Base-by-base conservation (phyloP, 2,888 invertebrate species). In the Isotomurus palustris region DNA sequence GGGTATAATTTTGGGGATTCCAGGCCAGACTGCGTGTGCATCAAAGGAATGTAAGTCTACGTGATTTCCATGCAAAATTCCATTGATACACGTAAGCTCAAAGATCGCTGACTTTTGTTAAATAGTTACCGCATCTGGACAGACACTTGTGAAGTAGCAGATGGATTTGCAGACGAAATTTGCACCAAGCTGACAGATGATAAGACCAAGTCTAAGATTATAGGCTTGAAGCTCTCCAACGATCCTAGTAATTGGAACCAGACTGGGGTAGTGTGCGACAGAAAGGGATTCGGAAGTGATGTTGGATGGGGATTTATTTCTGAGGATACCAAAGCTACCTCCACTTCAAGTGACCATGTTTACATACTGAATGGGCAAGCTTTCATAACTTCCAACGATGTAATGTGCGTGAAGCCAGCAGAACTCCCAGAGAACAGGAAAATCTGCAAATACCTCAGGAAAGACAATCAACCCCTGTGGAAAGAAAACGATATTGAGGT, bases 101-200 rank as follows among this genome's bases (percentile, higher is more conserved):
- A 47, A 27, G 5, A 3, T n/a, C 12, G 25, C 19, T 29, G 8
- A 25, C 29, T 2, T n/a, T 28, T 47, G n/a, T 17, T 24, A 27
- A 12, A 4, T 53, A 68, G 68, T 24, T 68, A 68, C 45, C 64
- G 62, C 19, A 53, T 64, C 29, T 56, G 56, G 40, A 54, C 64
- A 21, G 60, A 60, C 22, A 64, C 41, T 29, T 68, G 68, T 32
- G 68, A 66, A 50, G 54, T 58, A 2, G 64, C 66, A 1, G 68
- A 66, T 22, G 68, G 68, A 1, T 67, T 67, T 54, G 67, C 67
- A 0, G 54, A 58, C 4, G 48, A 58, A 19, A 64, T 67, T 12
- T 67, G 67, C 36, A 67, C 64, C 10, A 58, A 58, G 19, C 49
- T 64, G 14, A 43, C 48, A n/a, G 64, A 64, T 25, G 43, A 48